phyloP scores from a whole-genome alignment of 2,797 vertebrate species.

The Acropternis orthonyx region DNA sequence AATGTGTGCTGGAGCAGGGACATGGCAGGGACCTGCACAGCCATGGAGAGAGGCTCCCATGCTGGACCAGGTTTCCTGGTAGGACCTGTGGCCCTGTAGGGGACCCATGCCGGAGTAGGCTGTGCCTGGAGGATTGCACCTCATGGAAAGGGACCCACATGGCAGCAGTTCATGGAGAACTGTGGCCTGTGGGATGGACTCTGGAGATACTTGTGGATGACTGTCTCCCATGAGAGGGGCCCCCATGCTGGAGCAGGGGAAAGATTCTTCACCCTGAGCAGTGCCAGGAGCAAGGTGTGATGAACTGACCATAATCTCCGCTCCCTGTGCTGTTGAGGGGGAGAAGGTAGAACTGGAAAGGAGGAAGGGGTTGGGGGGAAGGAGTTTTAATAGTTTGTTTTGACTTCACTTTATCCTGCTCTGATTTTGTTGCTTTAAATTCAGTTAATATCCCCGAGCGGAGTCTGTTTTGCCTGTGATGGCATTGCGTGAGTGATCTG shows the following conservation, averaged over 20 bases:
- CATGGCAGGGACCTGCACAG: neutral
- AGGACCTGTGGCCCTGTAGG: neutral
- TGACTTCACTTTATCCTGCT: neutral
- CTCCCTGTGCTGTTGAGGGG: neutral
- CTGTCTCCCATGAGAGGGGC: neutral
- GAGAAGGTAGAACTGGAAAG: neutral
- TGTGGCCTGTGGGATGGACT: neutral
- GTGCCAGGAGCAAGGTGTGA: neutral
- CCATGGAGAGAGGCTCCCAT: neutral
- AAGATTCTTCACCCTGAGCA: neutral
- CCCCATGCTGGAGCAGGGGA: neutral
- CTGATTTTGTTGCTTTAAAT: neutral
- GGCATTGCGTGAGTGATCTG: neutral
- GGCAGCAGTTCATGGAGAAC: neutral
- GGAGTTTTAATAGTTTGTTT: neutral
- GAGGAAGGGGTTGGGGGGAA: neutral
- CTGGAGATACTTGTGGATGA: neutral
- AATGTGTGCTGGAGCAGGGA: neutral
- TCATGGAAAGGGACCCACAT: rapidly evolving
- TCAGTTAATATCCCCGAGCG: neutral
- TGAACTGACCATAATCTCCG: neutral
- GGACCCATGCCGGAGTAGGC: neutral
- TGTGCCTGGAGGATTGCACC: neutral
- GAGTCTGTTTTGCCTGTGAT: neutral
- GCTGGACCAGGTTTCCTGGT: neutral